Percentiles rank a stretch among this genome's conserved stretches.
Evolutionary conservation across 2,888 invertebrate species (phyloP).

Genomic region (Pyrochroa serraticornis): DNA sequence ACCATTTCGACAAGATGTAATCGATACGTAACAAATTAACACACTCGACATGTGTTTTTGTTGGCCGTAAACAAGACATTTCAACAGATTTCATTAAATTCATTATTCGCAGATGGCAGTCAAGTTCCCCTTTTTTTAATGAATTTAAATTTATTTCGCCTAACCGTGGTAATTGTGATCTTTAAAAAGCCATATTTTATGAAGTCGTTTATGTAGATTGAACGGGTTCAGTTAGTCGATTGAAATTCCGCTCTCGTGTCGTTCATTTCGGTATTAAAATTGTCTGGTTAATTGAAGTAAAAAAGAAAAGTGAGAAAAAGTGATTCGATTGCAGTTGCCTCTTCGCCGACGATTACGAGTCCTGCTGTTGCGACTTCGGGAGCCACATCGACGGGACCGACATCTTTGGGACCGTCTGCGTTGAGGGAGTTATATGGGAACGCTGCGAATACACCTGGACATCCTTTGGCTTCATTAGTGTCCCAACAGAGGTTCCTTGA

Average conservation of each 20-base stretch:
- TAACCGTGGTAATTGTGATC: conserved; percentile 46
- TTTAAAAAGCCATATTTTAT: conserved; percentile 51
- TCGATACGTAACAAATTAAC: conserved; percentile 48
- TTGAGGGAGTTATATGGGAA: conserved; percentile 55
- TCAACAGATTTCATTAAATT: conserved; percentile 48
- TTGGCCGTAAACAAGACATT: conserved; percentile 47
- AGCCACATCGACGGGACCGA: conserved; percentile 45
- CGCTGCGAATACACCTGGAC: conserved; percentile 58
- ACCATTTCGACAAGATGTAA: conserved; percentile 37
- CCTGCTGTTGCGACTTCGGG: conserved; percentile 57
- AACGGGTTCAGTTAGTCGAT: too few relatives aligned
- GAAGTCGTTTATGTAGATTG: conserved; percentile 9
- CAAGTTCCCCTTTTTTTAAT: conserved; percentile 32
- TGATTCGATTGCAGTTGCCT: conserved; percentile 60
- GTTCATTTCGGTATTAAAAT: background rate
- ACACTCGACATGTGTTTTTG: conserved; percentile 45
- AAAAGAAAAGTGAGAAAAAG: too few relatives aligned
- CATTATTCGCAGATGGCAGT: conserved; percentile 46
- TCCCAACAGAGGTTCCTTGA: conserved; percentile 83
- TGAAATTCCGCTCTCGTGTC: too few relatives aligned
- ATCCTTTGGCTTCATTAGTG: conserved; percentile 73
- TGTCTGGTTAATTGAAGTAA: background rate
- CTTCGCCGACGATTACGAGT: conserved; percentile 62
- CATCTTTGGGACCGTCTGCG: conserved; percentile 54
- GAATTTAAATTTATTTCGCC: conserved; percentile 49